A percentile compares a stretch with the other conserved stretches of the same genome.
Conservation (phyloP, 2,888 invertebrate species). For the Omphaloscelis lunosa region DNA sequence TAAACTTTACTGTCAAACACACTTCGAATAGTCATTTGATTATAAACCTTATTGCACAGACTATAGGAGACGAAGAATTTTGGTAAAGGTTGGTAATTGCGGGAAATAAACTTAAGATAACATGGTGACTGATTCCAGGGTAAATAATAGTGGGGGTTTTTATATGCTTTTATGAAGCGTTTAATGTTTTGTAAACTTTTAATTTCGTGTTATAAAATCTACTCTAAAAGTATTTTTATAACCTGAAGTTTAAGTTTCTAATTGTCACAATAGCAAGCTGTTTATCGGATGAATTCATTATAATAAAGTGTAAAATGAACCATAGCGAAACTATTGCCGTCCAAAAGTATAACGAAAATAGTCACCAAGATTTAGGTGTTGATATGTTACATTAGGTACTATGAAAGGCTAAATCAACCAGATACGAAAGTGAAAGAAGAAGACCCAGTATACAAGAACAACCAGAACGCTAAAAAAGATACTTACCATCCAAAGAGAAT, state of each 20-base stretch:
- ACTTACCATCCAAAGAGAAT: conserved; percentile 18
- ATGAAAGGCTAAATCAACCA: no score
- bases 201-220: not conserved
- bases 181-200: conserved; percentile 25
- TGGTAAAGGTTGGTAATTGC: conserved; percentile 35
- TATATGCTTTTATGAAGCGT: conserved; percentile 34
- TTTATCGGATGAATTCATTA: not conserved
- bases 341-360: not conserved
- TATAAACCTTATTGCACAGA: conserved; percentile 26
- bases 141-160: conserved; percentile 75
- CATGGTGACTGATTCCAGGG: conserved; percentile 70
- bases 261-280: no score
- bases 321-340: not conserved
- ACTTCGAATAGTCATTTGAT: not conserved
- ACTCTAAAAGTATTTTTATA: not conserved
- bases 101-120: conserved; percentile 70
- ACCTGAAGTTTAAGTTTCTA: not conserved
- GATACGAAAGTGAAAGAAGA: no score
- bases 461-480: no score
- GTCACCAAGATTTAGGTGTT: not conserved
- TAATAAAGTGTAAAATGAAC: not conserved
- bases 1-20: conserved; percentile 57
- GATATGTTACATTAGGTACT: not conserved
- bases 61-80: conserved; percentile 9
- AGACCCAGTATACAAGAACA: no score